Evolutionary conservation across 2,797 vertebrate species (phyloP).

Genomic region (Urophycis tenuis): DNA sequence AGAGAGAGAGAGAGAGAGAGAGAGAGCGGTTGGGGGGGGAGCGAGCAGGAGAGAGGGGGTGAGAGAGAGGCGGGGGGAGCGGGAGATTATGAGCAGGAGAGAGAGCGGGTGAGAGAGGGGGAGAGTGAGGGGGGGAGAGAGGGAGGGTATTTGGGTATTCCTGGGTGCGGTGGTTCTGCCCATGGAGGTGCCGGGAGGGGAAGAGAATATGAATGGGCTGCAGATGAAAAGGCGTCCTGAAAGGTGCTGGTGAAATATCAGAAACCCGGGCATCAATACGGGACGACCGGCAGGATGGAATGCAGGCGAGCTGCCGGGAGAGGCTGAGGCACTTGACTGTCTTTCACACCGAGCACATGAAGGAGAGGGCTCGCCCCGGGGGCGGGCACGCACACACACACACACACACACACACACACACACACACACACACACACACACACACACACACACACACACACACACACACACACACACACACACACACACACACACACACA

Average conservation of each 20-base stretch:
- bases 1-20: constrained; percentile 12
- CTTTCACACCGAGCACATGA: constrained; percentile 35
- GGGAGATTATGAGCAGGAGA: constrained; percentile 47
- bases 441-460: constrained; percentile 18
- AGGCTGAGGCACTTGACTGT: constrained; percentile 35
- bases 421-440: neutral
- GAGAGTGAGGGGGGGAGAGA: too few relatives aligned
- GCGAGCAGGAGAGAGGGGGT: constrained; percentile 29
- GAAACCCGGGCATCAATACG: constrained; percentile 56
- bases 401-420: neutral
- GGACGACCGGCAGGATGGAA: constrained; percentile 54
- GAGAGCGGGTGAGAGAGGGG: constrained; percentile 29
- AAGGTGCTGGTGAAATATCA: constrained; percentile 57
- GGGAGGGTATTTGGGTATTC: constrained; percentile 48
- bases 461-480: constrained; percentile 1
- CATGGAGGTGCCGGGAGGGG: constrained; percentile 44
- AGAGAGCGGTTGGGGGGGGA: constrained; percentile 33
- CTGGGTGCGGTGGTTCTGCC: constrained; percentile 44
- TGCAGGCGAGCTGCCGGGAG: constrained; percentile 48
- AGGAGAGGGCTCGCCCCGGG: constrained; percentile 50
- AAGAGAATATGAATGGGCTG: constrained; percentile 57
- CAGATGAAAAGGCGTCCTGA: constrained; percentile 59
- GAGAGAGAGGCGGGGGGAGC: too few relatives aligned
- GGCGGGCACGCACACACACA: constrained; percentile 30
- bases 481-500: neutral